Evolutionary conservation across 1,140 invertebrate genomes (phyloP), one percentile per base, ranked within the genome.

Genomic region (Drosophila pallidifrons): DNA sequence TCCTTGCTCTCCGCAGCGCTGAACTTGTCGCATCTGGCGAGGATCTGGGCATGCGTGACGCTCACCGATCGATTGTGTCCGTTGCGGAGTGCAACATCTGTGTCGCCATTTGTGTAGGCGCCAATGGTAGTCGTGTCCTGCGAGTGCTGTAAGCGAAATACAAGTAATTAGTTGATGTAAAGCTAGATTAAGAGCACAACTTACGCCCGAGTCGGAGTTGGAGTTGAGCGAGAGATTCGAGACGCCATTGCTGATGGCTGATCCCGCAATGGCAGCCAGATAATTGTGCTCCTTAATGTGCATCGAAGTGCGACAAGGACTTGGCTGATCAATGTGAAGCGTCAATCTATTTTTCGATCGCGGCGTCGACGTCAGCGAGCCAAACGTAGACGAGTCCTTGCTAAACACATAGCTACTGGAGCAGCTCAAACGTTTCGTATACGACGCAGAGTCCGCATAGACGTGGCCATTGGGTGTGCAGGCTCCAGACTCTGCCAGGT

Each of bases 241-340:
- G 38, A 94, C 93, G 1, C 94, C 94, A 71, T 95, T 94, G 61
- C 92, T 93, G 5, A 95, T 95, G 6, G 94, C 94, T 88, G 96
- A 95, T 8, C 96, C 96, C 47, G 96, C 96, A 65, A 97, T 97
- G 15, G 96, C 95, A 13, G 96, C 95, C 80, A 97, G 95, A 82
- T 96, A 96, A 13, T 95, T 95, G 0, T 96, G 95, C 91, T 97
- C 96, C 77, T 95, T 93, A 15, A 95, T 91, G 82, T 95, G 94
- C 78, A 94, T 93, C 5, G 94, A 94, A 0, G 93, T 93, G 78
- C 94, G 92, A 20, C 93, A 90, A 6, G 94, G 94, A 79, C 94
- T 94, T 30, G 94, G 93, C 64, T 94, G 93, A 55, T 95, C 94
- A 13, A 94, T 90, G 69, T 94, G 93, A 52, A 95, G 60, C 0